Conservation (phyloP, 2,888 invertebrate species). For the Omphaloscelis lunosa region DNA sequence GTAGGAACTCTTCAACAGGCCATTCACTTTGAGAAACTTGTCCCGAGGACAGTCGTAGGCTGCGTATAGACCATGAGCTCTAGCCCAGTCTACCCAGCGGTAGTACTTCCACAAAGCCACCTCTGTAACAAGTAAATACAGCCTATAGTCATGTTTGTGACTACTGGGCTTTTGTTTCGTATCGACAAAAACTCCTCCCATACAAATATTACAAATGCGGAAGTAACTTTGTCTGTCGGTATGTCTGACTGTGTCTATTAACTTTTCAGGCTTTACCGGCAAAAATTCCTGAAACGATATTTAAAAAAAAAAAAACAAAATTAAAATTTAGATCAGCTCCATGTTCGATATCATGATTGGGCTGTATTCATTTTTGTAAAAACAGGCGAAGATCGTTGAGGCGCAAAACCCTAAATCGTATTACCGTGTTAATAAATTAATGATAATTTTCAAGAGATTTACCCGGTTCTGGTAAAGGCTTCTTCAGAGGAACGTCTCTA, state of each 20-base stretch:
- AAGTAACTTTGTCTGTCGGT: not conserved
- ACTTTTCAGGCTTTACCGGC: not conserved
- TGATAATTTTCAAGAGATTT: not conserved
- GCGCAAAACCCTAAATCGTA: not conserved
- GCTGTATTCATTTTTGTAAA: not conserved
- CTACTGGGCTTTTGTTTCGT: not conserved
- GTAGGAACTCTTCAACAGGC: conserved; percentile 83
- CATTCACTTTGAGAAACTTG: conserved; percentile 81
- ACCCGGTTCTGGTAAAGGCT: conserved; percentile 86
- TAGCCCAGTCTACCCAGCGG: conserved; percentile 88
- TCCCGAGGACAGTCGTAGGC: conserved; percentile 84
- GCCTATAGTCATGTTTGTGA: not conserved
- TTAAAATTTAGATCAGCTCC: not conserved
- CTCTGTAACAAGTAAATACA: conserved; percentile 69
- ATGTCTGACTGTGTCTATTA: not conserved
- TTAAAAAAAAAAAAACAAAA: not conserved
- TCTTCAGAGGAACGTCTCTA: conserved; percentile 84
- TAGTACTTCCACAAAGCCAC: conserved; percentile 84
- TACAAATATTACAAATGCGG: not conserved
- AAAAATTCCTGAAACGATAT: not conserved
- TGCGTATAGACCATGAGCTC: conserved; percentile 81
- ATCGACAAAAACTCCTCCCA: not conserved
- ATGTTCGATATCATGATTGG: not conserved
- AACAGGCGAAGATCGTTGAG: not conserved
- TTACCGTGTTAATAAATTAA: not conserved